Base-by-base conservation (phyloP, 2,113 vertebrate species). In the Dipodomys spectabilis region DNA sequence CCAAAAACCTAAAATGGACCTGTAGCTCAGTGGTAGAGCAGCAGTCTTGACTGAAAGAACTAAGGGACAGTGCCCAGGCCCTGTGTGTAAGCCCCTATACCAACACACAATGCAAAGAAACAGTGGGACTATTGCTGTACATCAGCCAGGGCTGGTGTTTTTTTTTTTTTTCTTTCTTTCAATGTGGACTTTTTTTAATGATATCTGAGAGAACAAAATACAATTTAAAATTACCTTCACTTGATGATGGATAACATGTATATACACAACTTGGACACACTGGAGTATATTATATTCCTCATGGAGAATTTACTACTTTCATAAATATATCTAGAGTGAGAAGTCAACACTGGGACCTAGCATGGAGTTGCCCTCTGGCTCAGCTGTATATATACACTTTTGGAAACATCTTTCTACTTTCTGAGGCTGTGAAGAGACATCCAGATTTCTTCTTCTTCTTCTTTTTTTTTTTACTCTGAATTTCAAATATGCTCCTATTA, bases 181-280 rank as follows among this genome's bases (percentile, higher is more conserved):
- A 39, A 69, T 16, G 0, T 12, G 6, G 62, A 30, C 60, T 32
- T 79, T 32, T 79, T 74, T 45, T 64, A 32, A 57, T 69, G 57
- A 30, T 64, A 91, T 73, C 49, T 68, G 25, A 57, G 49, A 86
- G 57, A 80, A 69, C 53, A 93, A 79, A 86, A 69, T 73, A 22
- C 6, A 53, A 85, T 82, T 87, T 95, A 88, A 94, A 93, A 93
- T 90, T 80, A 65, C 22, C 30, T 93, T 94, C 49, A 53, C 6
- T 82, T 72, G 65, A 57, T 73, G 53, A 82, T 95, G 75, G 82
- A 86, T 93, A 86, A 67, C 73, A n/a, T 32, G 7, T 90, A 85
- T 60, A 49, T 1, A 35, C 60, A n/a, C 75, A 78, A 82, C 4
- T 74, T 0, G 78, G 2, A 3, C 73, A 57, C 86, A 39, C 19